These are phyloP conservation scores for Tortricodes alternella DNA, from an alignment of 2,888 invertebrate species.

Conservation along the genomic window DNA sequence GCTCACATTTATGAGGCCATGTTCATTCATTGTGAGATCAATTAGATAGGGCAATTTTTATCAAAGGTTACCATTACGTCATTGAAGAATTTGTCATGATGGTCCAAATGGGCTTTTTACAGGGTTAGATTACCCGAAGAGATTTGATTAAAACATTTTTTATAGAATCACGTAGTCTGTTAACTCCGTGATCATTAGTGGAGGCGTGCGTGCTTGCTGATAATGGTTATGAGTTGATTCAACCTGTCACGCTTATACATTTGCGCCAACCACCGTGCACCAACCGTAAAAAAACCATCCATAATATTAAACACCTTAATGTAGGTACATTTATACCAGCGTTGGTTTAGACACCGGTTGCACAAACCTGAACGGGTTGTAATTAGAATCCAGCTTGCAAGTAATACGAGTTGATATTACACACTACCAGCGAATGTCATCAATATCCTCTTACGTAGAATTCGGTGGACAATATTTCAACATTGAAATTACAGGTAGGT, in stretches of 20 bases:
- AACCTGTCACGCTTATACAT: slow-evolving; percentile 46
- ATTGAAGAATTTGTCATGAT: slow-evolving; percentile 29
- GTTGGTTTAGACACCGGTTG: slow-evolving; percentile 23
- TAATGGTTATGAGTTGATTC: slow-evolving; percentile 43
- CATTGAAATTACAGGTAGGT: slow-evolving; percentile 5
- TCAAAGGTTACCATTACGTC: slow-evolving; percentile 37
- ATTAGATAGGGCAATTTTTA: slow-evolving; percentile 53
- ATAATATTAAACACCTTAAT: slow-evolving; percentile 42
- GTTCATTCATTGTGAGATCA: slow-evolving; percentile 67
- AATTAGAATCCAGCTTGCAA: slow-evolving; percentile 37
- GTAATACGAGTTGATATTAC: slow-evolving; percentile 39
- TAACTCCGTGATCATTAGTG: slow-evolving; percentile 39
- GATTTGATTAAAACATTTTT: slow-evolving; percentile 10
- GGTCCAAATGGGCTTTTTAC: slow-evolving; percentile 6
- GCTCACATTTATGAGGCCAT: slow-evolving; percentile 62
- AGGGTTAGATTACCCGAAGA: slow-evolving; percentile 4
- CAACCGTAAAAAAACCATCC: slow-evolving; percentile 55
- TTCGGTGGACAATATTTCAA: slow-evolving; percentile 32
- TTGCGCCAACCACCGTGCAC: slow-evolving; percentile 49
- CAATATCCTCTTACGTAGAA: slow-evolving; percentile 38
- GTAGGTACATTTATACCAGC: slow-evolving; percentile 5
- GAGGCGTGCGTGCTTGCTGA: slow-evolving; percentile 43
- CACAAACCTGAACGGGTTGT: slow-evolving; percentile 37
- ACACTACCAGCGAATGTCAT: slow-evolving; percentile 32
- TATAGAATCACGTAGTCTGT: slow-evolving; percentile 28